Evolutionary conservation across 2,888 invertebrate genomes (phyloP), one percentile per base, ranked within the genome.

Genomic region (Doris montereyensis): DNA sequence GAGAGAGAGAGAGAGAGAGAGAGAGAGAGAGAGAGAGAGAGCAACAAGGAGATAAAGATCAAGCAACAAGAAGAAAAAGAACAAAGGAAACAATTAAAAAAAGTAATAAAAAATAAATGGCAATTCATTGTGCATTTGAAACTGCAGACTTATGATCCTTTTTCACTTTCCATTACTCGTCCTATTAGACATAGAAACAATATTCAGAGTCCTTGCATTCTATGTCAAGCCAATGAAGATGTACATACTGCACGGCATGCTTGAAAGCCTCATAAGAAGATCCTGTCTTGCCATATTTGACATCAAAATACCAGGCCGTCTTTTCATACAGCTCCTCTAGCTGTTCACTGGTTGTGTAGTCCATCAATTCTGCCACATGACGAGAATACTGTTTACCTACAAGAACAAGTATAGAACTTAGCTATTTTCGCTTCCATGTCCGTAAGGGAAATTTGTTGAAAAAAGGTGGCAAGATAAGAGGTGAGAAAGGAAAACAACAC

Each of bases 231-330:
- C 13, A 5, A 68, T 68, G 32, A 10, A 68, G 72, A 26, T 41
- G 30, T 35, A 94, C 95, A 94, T 93, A 97, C 97, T 95, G 94
- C 74, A 99, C 98, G 85, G 98, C 97, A 92, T 98, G 97, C 93
- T 99, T 99, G 92, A 99, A 99, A 86, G 97, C 96, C 91, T 99
- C 99, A 92, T 97, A 99, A 52, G 98, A 96, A 1, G 97, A 96
- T 0, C 97, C 97, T 92, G 98, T 97, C 90, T 95, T 96, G 91
- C 97, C 98, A 90, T 96, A 96, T 91, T 98, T 98, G 88, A 97
- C 96, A 91, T 99, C 99, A 92, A 99, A 99, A 89, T 95, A 94
- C 99, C 99, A 99, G 0, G 99, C 99, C 0, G 99, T 99, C 89
- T 96, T 96, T 88, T 95, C 95, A 92, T 99, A 99, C 0, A 99